Conservation (phyloP, 1,140 invertebrate species). For the Caenorhabditis elegans region WBcel235 BX284605.5:15784001-15784500, state of each 20-base stretch:
- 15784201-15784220: not conserved
- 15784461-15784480: too few relatives aligned
- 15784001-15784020: not conserved
- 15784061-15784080: too few relatives aligned
- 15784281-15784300: not conserved
- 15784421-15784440: too few relatives aligned
- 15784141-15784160: slow-evolving; percentile 16
- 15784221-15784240: not conserved
- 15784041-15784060: too few relatives aligned
- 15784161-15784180: too few relatives aligned
- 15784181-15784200: not conserved
- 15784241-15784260: not conserved
- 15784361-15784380: too few relatives aligned
- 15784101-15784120: not conserved
- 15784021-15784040: too few relatives aligned
- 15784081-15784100: too few relatives aligned
- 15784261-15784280: not conserved
- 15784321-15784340: not conserved
- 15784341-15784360: too few relatives aligned
- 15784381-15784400: not conserved
- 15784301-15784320: not conserved
- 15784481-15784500: too few relatives aligned
- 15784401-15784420: not conserved
- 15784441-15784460: too few relatives aligned
- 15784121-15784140: not conserved